Evolutionary conservation across 1,140 invertebrate genomes (phyloP).

Genomic region (Saccostrea echinata): DNA sequence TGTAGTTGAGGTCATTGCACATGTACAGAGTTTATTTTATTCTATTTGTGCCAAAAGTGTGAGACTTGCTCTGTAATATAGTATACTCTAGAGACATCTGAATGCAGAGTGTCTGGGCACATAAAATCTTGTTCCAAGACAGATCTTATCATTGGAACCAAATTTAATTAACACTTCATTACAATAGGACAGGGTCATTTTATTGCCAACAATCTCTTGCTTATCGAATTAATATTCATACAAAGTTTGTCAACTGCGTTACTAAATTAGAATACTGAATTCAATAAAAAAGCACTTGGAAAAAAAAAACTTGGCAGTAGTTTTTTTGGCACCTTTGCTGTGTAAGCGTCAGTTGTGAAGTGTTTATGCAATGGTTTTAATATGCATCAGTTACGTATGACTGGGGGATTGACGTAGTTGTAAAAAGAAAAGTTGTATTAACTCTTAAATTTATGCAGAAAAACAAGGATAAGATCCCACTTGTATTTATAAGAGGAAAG

Average conservation of each 20-base stretch:
- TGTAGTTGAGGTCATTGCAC: background rate
- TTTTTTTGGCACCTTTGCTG: conserved; percentile 8
- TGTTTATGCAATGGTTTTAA: conserved; percentile 14
- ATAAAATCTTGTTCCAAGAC: background rate
- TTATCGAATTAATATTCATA: conserved; percentile 27
- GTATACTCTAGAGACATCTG: background rate
- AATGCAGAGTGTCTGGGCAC: background rate
- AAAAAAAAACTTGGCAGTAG: conserved; percentile 15
- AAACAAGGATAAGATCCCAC: background rate
- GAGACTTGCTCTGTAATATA: background rate
- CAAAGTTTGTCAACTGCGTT: background rate
- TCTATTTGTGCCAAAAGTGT: background rate
- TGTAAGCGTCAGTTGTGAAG: background rate
- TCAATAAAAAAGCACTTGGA: background rate
- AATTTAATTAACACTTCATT: background rate
- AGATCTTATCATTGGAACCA: background rate
- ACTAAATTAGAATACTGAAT: conserved; percentile 1
- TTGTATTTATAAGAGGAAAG: background rate
- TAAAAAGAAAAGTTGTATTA: background rate
- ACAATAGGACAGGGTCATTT: background rate
- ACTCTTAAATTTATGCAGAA: background rate
- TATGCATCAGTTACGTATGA: conserved; percentile 23
- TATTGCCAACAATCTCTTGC: background rate
- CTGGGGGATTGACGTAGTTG: background rate
- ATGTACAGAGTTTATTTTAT: background rate